Base-by-base conservation (phyloP, 1,140 invertebrate genomes). In the Bombus pascuorum region DNA sequence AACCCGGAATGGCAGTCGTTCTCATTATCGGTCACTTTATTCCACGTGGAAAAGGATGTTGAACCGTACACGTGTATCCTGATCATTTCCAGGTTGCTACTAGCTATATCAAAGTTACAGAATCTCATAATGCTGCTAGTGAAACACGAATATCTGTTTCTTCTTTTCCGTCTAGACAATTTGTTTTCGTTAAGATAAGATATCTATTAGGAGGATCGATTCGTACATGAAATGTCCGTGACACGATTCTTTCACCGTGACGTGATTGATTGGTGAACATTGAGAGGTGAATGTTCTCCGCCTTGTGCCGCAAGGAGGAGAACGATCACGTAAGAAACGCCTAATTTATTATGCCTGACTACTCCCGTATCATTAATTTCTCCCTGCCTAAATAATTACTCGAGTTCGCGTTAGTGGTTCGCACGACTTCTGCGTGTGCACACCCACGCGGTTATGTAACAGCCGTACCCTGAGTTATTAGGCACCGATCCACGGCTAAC, bases 351-450 rank as follows among this genome's bases (percentile, higher is more conserved):
- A 62, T 18, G 4, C 25, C 6, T 18, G 25, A 18, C 22, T 34
- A 25, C 34, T 57, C 28, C 15, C 3, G 62, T 68, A 32, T 44
- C 82, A 34, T 78, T 82, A 62, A 82, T 82, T 75, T 66, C 81
- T 34, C 37, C 44, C 2, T 32, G 22, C 47, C 22, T 78, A 84
- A 84, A 84, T 84, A 78, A 84, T 84, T 83, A 68, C 47, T 28
- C 82, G 62, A 32, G 59, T 34, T 53, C 42, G 59, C 42, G 62
- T 83, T 77, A 70, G 65, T 34, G 5, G 34, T 77, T 79, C 75
- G 66, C 75, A 57, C 73, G 44, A 83, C 15, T 83, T 71, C 53
- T 44, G n/a, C 68, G 18, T 59, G 32, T 53, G 62, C 44, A 71
- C 65, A 34, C 74, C 75, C 75, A 84, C 75, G 66, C 39, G 5